phyloP scores from a whole-genome alignment of 2,113 vertebrate genomes.

The Pyrgilauda ruficollis region DNA sequence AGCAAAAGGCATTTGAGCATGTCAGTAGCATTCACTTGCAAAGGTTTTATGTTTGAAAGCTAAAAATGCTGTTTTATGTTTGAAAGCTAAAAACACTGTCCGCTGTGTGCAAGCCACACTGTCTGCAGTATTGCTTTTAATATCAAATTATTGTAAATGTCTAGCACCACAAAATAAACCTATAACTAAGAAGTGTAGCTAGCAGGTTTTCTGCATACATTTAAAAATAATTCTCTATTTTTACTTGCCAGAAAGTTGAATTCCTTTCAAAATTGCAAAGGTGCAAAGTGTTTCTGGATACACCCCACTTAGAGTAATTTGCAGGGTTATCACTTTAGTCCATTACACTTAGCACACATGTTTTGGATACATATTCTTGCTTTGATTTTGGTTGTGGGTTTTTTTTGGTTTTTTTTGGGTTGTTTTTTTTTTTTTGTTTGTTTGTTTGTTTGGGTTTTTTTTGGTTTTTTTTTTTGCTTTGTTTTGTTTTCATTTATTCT shows the following conservation, averaged over 20 bases:
- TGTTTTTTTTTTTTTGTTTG: no score
- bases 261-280: not conserved
- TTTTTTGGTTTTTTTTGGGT: not conserved
- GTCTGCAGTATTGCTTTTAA: not conserved
- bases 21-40: not conserved
- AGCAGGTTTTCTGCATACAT: not conserved
- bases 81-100: not conserved
- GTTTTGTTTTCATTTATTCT: not conserved
- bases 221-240: not conserved
- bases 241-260: not conserved
- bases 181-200: not conserved
- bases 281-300: not conserved
- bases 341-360: not conserved
- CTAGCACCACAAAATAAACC: not conserved
- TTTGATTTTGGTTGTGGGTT: not conserved
- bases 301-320: not conserved
- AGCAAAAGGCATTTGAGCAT: not conserved
- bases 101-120: not conserved
- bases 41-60: not conserved
- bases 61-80: not conserved
- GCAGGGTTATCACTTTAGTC: not conserved
- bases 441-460: no score
- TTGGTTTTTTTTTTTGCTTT: not conserved
- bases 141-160: not conserved
- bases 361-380: not conserved